These are phyloP conservation scores for Euthynnus affinis DNA, from an alignment of 2,797 vertebrate genomes.

Conservation along the genomic window DNA sequence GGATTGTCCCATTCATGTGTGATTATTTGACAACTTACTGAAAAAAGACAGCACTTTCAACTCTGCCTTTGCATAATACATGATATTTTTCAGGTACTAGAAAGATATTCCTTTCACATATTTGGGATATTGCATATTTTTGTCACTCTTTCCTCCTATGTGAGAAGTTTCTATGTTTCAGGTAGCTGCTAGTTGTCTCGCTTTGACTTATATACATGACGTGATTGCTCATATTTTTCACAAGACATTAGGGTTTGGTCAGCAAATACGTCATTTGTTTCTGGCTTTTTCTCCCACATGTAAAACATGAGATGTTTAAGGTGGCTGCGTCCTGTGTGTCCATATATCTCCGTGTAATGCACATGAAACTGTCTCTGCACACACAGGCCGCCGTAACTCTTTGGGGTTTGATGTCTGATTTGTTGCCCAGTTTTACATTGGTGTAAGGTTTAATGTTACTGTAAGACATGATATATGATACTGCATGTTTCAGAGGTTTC, in stretches of 20 bases:
- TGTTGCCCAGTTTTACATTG: conserved; percentile 66
- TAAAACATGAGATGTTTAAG: conserved; percentile 70
- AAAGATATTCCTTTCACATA: conserved; percentile 24
- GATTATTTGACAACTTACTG: conserved; percentile 39
- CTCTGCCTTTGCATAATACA: conserved; percentile 22
- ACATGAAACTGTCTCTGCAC: conserved; percentile 70
- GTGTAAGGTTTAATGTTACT: conserved; percentile 75
- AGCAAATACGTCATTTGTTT: conserved; percentile 63
- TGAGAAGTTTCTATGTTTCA: conserved; percentile 57
- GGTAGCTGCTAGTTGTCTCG: conserved; percentile 58
- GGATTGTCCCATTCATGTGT: conserved; percentile 19
- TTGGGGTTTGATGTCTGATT: conserved; percentile 73
- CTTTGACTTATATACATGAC: conserved; percentile 55
- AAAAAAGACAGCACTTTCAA: conserved; percentile 15
- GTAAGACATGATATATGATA: conserved; percentile 73
- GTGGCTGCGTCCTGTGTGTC: conserved; percentile 47
- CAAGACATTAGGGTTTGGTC: conserved; percentile 62
- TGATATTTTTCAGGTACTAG: conserved; percentile 26
- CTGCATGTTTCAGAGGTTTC: conserved; percentile 66
- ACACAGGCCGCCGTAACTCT: conserved; percentile 61
- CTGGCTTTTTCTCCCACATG: conserved; percentile 67
- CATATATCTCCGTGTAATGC: conserved; percentile 75
- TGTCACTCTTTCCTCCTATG: background rate
- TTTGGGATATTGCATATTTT: conserved; percentile 30
- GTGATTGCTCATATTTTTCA: conserved; percentile 66